Conservation (phyloP, 1,140 invertebrate genomes). For the Ceratina calcarata region DNA sequence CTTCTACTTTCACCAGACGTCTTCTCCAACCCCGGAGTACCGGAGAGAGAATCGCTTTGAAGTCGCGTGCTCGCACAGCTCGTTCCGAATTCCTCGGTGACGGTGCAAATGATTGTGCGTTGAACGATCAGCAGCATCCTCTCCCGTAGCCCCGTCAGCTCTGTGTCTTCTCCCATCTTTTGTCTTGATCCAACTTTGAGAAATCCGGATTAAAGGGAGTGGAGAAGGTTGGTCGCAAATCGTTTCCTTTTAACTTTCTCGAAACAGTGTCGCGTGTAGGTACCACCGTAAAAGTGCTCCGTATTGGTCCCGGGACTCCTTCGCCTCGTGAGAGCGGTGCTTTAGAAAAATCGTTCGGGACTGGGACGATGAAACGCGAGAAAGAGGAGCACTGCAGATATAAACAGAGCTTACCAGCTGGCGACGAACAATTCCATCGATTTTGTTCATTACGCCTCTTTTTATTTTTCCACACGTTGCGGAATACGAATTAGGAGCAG, state of each 20-base stretch:
- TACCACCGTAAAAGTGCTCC: slow-evolving; percentile 30
- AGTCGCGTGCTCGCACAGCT: slow-evolving; percentile 27
- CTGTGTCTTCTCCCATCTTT: slow-evolving; percentile 27
- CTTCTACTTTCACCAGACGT: slow-evolving; percentile 36
- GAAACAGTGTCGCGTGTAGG: slow-evolving; percentile 48
- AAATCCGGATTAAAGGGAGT: slow-evolving; percentile 21
- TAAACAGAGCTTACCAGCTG: slow-evolving; percentile 14
- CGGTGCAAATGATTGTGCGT: slow-evolving; percentile 47
- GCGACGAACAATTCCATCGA: not conserved
- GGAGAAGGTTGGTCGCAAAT: slow-evolving; percentile 38
- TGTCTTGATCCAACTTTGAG: slow-evolving; percentile 43
- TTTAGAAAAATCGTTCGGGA: slow-evolving; percentile 52
- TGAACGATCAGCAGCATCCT: slow-evolving; percentile 46
- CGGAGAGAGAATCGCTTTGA: slow-evolving; percentile 52
- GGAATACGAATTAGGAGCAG: slow-evolving; percentile 11
- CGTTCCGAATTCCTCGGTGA: slow-evolving; percentile 35
- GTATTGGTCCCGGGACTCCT: slow-evolving; percentile 29
- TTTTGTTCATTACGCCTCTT: not conserved
- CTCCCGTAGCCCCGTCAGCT: slow-evolving; percentile 4
- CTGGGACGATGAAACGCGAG: slow-evolving; percentile 13
- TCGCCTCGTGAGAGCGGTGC: slow-evolving; percentile 20
- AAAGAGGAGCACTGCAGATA: slow-evolving; percentile 15
- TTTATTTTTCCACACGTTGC: not conserved
- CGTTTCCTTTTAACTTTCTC: slow-evolving; percentile 39
- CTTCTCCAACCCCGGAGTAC: not conserved